Conservation (phyloP, 2,797 vertebrate species). For the Alcedo atthis region DNA sequence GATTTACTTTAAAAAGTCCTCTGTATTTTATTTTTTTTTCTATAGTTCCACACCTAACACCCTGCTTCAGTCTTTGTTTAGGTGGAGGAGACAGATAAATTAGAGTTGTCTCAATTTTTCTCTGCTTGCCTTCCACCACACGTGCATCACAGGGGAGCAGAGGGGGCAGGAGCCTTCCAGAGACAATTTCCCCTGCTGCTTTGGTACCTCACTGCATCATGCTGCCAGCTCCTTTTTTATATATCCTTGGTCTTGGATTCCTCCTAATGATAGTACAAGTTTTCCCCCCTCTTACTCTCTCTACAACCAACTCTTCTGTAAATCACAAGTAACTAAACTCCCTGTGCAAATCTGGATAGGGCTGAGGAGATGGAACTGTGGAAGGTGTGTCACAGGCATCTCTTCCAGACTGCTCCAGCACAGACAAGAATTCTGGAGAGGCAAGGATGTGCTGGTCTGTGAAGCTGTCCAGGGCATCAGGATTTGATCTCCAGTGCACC, state of each 20-base stretch:
- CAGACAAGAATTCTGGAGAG: neutral
- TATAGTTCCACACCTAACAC: neutral
- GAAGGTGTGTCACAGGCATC: neutral
- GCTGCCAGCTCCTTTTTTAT: neutral
- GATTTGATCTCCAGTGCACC: neutral
- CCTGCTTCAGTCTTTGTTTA: neutral
- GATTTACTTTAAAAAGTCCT: neutral
- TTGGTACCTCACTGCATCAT: neutral
- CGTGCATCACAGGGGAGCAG: neutral
- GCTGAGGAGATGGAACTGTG: neutral
- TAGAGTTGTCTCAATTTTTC: neutral
- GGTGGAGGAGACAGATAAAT: neutral
- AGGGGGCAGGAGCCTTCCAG: neutral
- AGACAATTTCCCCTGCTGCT: neutral
- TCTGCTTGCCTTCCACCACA: neutral
- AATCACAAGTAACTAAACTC: neutral
- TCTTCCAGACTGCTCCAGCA: neutral
- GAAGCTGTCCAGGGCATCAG: neutral
- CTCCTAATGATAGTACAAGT: neutral
- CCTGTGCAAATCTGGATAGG: neutral
- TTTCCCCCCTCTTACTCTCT: neutral
- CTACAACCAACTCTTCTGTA: neutral
- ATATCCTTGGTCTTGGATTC: neutral
- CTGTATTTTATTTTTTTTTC: neutral
- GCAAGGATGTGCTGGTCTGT: neutral